These are phyloP conservation scores for Limnephilus marmoratus DNA, from an alignment of 2,888 invertebrate genomes.

Conservation along the genomic window DNA sequence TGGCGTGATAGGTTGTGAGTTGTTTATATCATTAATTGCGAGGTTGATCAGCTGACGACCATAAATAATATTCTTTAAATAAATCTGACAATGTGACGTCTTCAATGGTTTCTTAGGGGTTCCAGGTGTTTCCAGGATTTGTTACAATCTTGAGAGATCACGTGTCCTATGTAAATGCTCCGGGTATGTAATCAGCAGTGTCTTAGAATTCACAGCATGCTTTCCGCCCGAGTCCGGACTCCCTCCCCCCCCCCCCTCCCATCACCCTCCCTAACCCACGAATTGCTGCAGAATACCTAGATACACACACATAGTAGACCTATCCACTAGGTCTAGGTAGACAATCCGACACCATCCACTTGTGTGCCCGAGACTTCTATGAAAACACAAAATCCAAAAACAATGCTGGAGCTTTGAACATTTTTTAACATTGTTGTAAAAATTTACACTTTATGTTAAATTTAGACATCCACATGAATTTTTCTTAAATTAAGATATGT, in stretches of 20 bases:
- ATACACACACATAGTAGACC: neutral
- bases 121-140: neutral
- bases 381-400: no score
- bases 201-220: conserved; percentile 55
- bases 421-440: no score
- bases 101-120: neutral
- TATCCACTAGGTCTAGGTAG: neutral
- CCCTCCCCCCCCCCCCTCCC: neutral
- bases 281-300: neutral
- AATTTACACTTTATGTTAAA: no score
- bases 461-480: no score
- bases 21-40: neutral
- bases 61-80: neutral
- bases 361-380: neutral
- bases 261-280: neutral
- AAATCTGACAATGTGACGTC: neutral
- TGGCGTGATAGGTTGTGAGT: no score
- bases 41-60: neutral
- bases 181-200: conserved; percentile 46
- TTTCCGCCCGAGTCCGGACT: neutral
- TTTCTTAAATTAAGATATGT: no score
- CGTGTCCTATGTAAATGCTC: conserved; percentile 25
- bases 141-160: neutral
- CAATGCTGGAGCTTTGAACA: no score
- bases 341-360: neutral